Evolutionary conservation across 2,113 vertebrate species (phyloP).

Genomic region (Myrmecobius fasciatus): DNA sequence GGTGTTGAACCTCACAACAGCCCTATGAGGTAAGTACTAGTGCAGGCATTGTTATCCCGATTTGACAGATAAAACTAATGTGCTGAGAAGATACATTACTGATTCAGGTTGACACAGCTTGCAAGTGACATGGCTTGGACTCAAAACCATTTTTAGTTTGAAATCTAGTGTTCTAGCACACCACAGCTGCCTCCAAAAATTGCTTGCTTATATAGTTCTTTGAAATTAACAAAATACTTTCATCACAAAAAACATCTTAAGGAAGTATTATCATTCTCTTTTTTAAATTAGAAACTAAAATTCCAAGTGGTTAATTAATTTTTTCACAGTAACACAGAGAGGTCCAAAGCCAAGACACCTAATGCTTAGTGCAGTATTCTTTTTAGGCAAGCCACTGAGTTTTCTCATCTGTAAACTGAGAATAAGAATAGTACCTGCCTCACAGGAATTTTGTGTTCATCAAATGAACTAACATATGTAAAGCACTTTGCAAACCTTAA

Average conservation of each 20-base stretch:
- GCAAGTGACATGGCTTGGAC: neutral
- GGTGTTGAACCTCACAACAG: neutral
- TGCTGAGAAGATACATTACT: neutral
- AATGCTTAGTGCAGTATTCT: neutral
- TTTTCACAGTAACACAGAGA: neutral
- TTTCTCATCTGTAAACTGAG: neutral
- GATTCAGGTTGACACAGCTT: neutral
- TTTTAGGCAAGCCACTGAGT: neutral
- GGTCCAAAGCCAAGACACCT: neutral
- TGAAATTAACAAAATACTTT: neutral
- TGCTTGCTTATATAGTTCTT: neutral
- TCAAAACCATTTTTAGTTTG: neutral
- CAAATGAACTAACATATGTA: neutral
- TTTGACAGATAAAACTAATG: neutral
- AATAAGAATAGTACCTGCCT: neutral
- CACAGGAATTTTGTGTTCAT: neutral
- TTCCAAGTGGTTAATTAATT: neutral
- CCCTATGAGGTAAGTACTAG: neutral
- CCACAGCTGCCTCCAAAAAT: neutral
- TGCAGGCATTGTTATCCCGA: neutral
- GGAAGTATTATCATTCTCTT: neutral
- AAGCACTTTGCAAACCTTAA: neutral
- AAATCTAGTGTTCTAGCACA: neutral
- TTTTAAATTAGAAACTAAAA: neutral
- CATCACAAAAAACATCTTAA: neutral